phyloP scores from a whole-genome alignment of 2,113 vertebrate genomes.

The Cochlearius cochlearius region DNA sequence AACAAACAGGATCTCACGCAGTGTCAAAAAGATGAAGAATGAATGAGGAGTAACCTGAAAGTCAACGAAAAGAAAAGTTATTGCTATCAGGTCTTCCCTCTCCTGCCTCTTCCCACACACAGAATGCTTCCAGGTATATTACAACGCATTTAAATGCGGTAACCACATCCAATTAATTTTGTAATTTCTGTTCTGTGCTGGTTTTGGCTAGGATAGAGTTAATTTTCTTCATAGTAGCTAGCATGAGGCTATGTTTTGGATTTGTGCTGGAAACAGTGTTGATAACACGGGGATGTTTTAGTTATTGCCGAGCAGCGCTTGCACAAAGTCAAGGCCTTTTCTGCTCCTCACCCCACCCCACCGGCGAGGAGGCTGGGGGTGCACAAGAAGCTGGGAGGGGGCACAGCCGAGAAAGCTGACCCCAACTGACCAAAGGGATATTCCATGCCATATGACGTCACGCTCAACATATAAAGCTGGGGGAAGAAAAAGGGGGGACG shows the following conservation, averaged over 20 bases:
- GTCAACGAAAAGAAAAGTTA: not conserved
- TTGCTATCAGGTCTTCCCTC: not conserved
- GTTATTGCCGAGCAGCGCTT: not conserved
- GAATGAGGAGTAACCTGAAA: not conserved
- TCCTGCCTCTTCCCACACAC: not conserved
- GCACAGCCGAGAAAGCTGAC: not conserved
- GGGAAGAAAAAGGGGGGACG: not conserved
- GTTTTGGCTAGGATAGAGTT: not conserved
- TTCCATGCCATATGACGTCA: not conserved
- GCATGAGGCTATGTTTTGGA: not conserved
- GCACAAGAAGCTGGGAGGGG: not conserved
- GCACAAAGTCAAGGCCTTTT: not conserved
- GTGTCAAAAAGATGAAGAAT: constrained; percentile 34
- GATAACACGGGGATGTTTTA: not conserved
- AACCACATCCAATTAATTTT: not conserved
- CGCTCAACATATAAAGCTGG: not conserved
- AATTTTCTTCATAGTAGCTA: not conserved
- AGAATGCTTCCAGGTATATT: not conserved
- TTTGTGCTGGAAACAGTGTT: not conserved
- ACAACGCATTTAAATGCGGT: not conserved
- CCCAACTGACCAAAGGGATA: not conserved
- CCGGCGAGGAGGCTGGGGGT: not conserved
- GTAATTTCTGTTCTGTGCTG: not conserved
- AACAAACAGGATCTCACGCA: constrained; percentile 52
- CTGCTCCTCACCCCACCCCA: not conserved